Evolutionary conservation across 2,888 invertebrate genomes (phyloP), one percentile per base, ranked within the genome.

Genomic region (Noctua janthina): DNA sequence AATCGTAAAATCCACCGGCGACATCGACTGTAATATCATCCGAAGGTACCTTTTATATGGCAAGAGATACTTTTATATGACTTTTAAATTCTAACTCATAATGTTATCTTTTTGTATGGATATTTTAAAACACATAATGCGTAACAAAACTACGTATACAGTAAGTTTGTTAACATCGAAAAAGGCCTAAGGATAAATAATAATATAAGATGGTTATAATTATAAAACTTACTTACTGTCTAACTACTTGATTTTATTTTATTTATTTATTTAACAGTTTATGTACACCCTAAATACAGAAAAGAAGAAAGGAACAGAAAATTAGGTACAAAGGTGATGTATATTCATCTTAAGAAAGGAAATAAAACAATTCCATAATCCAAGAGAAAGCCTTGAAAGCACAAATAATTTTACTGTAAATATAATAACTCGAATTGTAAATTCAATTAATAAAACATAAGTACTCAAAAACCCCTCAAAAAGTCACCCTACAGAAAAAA

Each of bases 1-100:
- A 87, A 89, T 78, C 91, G 88, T 94, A 90, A 92, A 92, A 91
- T 89, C 89, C 90, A 88, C 89, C 90, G 90, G 89, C 87, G 90
- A 87, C 91, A 90, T 88, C 84, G 79, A 84, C 83, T 89, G 91
- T 91, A 92, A 90, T 92, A 90, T 90, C 88, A 91, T 89, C 88
- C 87, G 86, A 90, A 90, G 84, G 86, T 87, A 83, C 76, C 87
- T 81, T 84, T 79, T 81, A 86, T 88, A 89, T 87, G 81, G 81
- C 77, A 70, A 86, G 78, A 85, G 82, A 87, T 88, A 87, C 82
- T 91, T 93, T 92, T 90, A 92, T 88, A 89, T 79, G 84, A 82
- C 87, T 90, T 91, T 92, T 87, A 91, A 91, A 89, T 91, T 91
- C 83, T 66, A 89, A 87, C 81, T 88, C 72, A 85, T 88, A 87